A percentile compares a stretch with the other conserved stretches of the same genome.
Evolutionary conservation across 2,888 invertebrate genomes (phyloP).

Genomic region (Noctua janthina): DNA sequence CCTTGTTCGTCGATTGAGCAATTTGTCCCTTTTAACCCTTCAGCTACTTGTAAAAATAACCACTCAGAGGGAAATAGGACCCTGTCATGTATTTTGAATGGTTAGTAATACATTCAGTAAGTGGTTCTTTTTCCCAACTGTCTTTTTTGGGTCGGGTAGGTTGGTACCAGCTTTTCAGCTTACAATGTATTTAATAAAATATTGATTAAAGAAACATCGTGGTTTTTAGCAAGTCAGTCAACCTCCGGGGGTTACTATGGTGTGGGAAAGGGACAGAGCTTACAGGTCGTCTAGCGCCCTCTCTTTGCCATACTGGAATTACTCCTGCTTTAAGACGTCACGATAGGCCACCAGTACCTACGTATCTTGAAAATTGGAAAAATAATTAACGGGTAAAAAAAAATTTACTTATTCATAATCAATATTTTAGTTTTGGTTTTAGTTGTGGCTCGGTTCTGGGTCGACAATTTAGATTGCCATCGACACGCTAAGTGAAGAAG

Average conservation of each 20-base stretch:
- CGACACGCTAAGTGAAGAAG: not conserved
- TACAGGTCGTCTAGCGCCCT: too few species aligned
- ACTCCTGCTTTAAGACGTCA: too few species aligned
- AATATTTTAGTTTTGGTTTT: not conserved
- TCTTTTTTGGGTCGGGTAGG: not conserved
- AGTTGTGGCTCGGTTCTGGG: not conserved
- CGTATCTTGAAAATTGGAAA: not conserved
- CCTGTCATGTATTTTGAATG: conserved; percentile 2
- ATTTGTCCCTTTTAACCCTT: conserved; percentile 7
- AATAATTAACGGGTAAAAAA: not conserved
- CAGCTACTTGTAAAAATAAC: conserved; percentile 1
- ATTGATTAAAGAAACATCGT: not conserved
- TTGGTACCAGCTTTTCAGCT: not conserved
- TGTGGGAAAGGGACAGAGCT: too few species aligned
- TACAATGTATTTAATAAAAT: not conserved
- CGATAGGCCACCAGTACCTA: too few species aligned
- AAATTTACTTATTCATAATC: not conserved
- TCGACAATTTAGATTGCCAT: not conserved
- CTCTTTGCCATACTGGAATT: too few species aligned
- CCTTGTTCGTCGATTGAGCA: not conserved
- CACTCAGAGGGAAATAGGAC: not conserved
- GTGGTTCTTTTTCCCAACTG: not conserved
- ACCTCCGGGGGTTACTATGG: too few species aligned
- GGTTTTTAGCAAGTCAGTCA: not conserved
- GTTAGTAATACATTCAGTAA: conserved; percentile 2